Base-by-base conservation (phyloP, 2,888 invertebrate genomes). In the Chrysomela aeneicollis region DNA sequence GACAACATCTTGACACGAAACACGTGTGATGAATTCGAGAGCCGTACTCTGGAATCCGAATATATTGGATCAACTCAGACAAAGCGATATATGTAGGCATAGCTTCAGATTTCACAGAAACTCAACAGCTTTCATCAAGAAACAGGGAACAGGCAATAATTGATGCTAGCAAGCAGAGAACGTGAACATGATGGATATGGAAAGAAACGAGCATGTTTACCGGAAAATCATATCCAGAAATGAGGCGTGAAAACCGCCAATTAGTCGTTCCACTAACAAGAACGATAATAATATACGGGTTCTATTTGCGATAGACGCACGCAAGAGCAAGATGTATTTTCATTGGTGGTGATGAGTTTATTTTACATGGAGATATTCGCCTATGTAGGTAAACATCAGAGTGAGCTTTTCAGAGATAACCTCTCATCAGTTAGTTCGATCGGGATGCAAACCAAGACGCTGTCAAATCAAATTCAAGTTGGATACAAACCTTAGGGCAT, bases 71-170 rank as follows among this genome's bases (percentile, higher is more conserved):
- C 19, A 63, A 42, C 51, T 49, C 52, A 67, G 58, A 58, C 62
- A 47, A 58, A 61, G 57, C 47, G 55, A 30, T 52, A 26, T 26
- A 26, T 26, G 26, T 26, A 26, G n/a, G n/a, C n/a, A n/a, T 26
- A 50, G 49, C 59, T 51, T 60, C 61, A 58, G 73, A 67, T 75
- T 75, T 71, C 73, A 74, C 71, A 73, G 75, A 73, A 73, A 74
- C 74, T 71, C 66, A 64, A 66, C 42, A 42, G 42, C 32, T 35
- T 35, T 35, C 32, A 35, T 35, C 32, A 35, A 15, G 42, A 15
- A 15, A 10, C 42, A 4, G 42, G 42, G 12, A 15, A 8, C 3
- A 15, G 42, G 42, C n/a, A n/a, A n/a, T n/a, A 42, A n/a, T 42
- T 35, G n/a, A n/a, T 12, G 35, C 8, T 6, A 6, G 35, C 42